Evolutionary conservation across 2,113 vertebrate genomes (phyloP).

Genomic region (Marmota monax): DNA sequence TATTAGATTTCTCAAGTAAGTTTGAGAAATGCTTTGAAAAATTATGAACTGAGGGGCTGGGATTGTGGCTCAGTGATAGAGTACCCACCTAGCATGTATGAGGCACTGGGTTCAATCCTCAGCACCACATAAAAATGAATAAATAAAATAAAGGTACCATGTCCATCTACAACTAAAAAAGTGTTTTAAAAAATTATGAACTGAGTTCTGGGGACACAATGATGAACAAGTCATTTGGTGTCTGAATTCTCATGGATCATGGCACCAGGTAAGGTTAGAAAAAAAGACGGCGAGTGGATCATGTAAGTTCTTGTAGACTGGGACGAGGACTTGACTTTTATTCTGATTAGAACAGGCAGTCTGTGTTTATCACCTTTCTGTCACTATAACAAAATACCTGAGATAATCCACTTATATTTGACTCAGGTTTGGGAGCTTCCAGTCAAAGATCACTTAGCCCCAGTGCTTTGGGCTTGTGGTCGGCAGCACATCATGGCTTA

Average conservation of each 20-base stretch:
- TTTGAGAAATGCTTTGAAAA: slow-evolving; percentile 27
- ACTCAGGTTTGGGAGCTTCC: not conserved
- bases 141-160: too few species aligned
- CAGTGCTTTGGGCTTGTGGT: not conserved
- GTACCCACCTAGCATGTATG: too few species aligned
- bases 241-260: not conserved
- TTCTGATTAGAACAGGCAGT: not conserved
- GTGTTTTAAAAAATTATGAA: not conserved
- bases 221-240: not conserved
- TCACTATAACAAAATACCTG: not conserved
- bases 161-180: not conserved
- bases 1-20: not conserved
- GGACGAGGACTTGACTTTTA: not conserved
- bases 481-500: not conserved
- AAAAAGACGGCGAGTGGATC: not conserved
- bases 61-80: too few species aligned
- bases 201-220: not conserved
- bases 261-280: not conserved
- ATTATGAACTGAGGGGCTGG: not conserved
- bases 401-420: not conserved
- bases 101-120: too few species aligned
- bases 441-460: too few species aligned
- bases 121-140: too few species aligned
- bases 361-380: not conserved
- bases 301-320: not conserved